These are phyloP conservation scores for Ammodytes marinus DNA, from an alignment of 2,113 vertebrate species.

Conservation along the genomic window DNA sequence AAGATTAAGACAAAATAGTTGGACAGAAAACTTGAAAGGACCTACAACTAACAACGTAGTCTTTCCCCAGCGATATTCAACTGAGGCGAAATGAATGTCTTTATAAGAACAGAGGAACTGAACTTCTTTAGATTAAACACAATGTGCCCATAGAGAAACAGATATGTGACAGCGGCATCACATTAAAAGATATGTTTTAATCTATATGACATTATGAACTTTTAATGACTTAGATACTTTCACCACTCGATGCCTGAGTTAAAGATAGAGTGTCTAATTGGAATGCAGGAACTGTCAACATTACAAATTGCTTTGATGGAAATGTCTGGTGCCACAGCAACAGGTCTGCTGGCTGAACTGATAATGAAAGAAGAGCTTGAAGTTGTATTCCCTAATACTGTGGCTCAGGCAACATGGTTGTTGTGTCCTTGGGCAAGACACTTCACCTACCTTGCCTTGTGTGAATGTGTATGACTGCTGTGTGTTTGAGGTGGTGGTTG, in stretches of 20 bases:
- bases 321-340: conserved; percentile 12
- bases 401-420: no score
- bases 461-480: no score
- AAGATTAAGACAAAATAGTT: conserved; percentile 6
- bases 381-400: background rate
- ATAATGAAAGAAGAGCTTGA: background rate
- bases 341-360: conserved; percentile 25
- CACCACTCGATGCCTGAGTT: background rate
- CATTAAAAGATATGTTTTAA: no score
- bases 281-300: conserved; percentile 20
- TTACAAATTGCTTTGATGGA: background rate
- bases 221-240: background rate
- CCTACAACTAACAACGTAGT: background rate
- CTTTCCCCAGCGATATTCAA: background rate
- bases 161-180: no score
- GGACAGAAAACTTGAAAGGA: background rate
- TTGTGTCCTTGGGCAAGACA: no score
- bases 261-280: conserved; percentile 15
- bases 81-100: conserved; percentile 30
- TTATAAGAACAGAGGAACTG: background rate
- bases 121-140: background rate
- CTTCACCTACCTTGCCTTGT: no score
- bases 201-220: background rate
- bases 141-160: background rate
- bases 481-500: no score